Evolutionary conservation across 1,140 invertebrate species (phyloP).

Genomic region (Dendroctonus ponderosae): DNA sequence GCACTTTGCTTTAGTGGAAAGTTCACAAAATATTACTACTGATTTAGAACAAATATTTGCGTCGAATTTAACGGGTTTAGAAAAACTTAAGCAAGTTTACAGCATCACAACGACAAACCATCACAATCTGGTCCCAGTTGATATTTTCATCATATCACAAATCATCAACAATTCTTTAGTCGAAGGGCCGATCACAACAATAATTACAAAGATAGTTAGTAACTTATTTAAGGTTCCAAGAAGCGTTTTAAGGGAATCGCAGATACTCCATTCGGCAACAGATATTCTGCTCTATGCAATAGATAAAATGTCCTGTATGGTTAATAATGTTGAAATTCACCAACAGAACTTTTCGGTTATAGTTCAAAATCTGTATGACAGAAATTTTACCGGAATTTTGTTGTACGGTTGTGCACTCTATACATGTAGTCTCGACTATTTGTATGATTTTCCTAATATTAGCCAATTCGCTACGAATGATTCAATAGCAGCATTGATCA

Average conservation of each 20-base stretch:
- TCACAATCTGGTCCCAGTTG: constrained; percentile 18
- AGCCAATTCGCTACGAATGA: constrained; percentile 21
- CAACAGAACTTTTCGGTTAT: constrained; percentile 31
- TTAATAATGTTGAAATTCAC: constrained; percentile 4
- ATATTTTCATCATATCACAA: constrained; percentile 30
- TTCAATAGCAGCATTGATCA: constrained; percentile 30
- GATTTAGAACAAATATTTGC: constrained; percentile 32
- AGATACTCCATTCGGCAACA: constrained; percentile 34
- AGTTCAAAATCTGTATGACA: constrained; percentile 23
- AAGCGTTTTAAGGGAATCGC: constrained; percentile 31
- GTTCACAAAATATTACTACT: constrained; percentile 31
- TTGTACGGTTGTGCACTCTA: constrained; percentile 19
- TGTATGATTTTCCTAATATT: constrained; percentile 7
- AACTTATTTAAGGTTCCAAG: constrained; percentile 23
- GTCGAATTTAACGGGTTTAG: constrained; percentile 20
- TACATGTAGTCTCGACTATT: constrained; percentile 11
- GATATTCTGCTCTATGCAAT: constrained; percentile 38
- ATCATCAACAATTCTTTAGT: constrained; percentile 15
- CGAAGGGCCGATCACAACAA: not conserved
- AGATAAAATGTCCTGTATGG: constrained; percentile 27
- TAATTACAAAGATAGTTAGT: constrained; percentile 30
- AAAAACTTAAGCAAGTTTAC: constrained; percentile 30
- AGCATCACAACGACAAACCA: constrained; percentile 11
- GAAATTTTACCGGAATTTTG: constrained; percentile 31
- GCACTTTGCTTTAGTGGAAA: constrained; percentile 26